Percentiles rank a stretch among this genome's conserved stretches.
Conservation (phyloP, 2,113 vertebrate species). For the Dendrocopos noguchii region DNA sequence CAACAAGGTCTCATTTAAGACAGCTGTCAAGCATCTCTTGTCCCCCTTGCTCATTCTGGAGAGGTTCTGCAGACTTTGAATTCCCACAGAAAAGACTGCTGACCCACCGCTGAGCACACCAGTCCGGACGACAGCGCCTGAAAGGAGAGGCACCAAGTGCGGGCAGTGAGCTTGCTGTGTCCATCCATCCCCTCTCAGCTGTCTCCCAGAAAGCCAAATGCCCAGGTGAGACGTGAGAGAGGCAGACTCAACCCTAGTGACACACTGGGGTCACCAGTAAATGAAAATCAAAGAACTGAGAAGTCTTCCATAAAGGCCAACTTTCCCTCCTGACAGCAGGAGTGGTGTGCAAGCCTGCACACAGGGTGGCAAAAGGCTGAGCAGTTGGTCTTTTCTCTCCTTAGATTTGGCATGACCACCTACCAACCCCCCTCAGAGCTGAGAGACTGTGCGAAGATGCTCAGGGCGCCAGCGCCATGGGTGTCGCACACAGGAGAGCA, state of each 20-base stretch:
- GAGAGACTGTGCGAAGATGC: not conserved
- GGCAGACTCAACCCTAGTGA: not conserved
- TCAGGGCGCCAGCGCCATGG: not conserved
- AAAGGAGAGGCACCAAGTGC: not conserved
- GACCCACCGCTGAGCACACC: not conserved
- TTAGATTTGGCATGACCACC: not conserved
- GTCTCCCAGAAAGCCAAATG: not conserved
- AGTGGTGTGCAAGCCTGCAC: not conserved
- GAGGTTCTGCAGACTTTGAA: slow-evolving; percentile 12
- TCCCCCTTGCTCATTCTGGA: slow-evolving; percentile 10
- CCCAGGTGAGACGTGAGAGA: not conserved
- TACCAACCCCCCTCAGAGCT: not conserved
- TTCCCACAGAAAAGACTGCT: slow-evolving; percentile 41
- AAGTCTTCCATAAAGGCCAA: not conserved
- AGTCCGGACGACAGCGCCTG: not conserved
- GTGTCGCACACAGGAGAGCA: not conserved
- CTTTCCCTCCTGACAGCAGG: not conserved
- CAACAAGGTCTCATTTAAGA: not conserved
- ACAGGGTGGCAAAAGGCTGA: not conserved
- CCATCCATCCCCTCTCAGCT: not conserved
- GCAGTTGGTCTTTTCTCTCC: not conserved
- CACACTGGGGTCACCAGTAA: not conserved
- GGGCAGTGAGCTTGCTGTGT: not conserved
- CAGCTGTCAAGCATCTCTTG: not conserved
- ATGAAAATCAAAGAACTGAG: not conserved